Evolutionary conservation across 92 coral and sea anemone species (phyloP), one percentile per base, ranked within the genome.

Genomic region (Zoanthus gigantus): DNA sequence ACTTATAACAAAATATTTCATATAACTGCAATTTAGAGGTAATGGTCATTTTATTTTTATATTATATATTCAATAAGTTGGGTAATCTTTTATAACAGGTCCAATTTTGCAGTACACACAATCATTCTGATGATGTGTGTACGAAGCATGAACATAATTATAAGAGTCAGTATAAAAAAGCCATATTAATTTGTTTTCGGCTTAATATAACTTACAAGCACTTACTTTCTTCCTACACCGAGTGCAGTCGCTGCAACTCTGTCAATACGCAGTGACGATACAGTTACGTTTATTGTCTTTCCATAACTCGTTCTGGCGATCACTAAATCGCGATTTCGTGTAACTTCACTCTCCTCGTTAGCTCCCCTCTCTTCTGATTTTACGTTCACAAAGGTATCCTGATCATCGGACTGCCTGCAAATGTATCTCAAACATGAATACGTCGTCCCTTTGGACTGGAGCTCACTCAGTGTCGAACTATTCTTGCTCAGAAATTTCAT

Each of bases 211-310:
- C 8, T 18, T 5, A 63, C 5, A 63, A 23, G 6, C 56, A 29
- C 71, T 34, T 72, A 93, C 96, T 93, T 93, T 89, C 96, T 71
- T 61, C 92, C 96, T 46, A 91, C 56, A 1, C 91, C 92, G 30
- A 93, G 83, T 18, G 89, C 96, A 32, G 96, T 80, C 11, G 92
- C 94, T 6, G 96, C 94, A 50, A 91, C 90, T 78, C 96, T 90
- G 77, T 93, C 96, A 42, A 93, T 91, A 16, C 94, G 92, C 54
- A 91, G 76, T 74, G 96, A 93, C 42, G 96, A 88, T 16, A 93
- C 94, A 11, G 89, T 92, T 45, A 89, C 72, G 58, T 89, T 71
- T 52, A 93, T 76, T 58, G 88, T 72, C 88, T 93, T 93, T 7
- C 92, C 91, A 37, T 79, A 54, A 17, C 57, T 28, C 34, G 17